phyloP scores from a whole-genome alignment of 2,113 vertebrate genomes.

The Vombatus ursinus region DNA sequence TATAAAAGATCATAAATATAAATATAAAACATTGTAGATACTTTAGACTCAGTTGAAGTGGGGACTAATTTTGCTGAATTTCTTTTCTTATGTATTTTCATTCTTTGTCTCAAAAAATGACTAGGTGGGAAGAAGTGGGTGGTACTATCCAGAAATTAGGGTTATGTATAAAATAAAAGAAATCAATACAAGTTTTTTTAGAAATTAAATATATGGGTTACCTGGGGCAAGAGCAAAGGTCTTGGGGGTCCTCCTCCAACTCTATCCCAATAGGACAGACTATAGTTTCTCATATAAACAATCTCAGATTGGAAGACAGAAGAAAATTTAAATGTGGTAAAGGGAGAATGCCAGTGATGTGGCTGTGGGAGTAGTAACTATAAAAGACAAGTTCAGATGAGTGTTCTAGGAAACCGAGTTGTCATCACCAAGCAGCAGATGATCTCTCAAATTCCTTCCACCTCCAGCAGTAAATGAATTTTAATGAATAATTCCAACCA shows the following conservation, averaged over 20 bases:
- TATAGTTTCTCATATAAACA: not conserved
- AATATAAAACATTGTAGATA: not conserved
- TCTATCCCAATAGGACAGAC: not conserved
- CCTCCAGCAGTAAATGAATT: not conserved
- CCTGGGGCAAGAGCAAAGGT: not conserved
- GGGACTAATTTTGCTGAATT: not conserved
- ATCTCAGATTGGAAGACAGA: not conserved
- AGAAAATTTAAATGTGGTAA: not conserved
- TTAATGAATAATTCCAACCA: not conserved
- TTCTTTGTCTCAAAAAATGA: not conserved
- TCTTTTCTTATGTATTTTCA: not conserved
- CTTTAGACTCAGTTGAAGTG: not conserved
- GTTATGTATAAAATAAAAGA: not conserved
- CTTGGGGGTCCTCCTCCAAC: not conserved
- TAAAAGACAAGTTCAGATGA: not conserved
- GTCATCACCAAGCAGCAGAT: not conserved
- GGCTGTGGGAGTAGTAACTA: not conserved
- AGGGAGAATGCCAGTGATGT: not conserved
- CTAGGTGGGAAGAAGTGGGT: not conserved
- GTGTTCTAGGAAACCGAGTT: not conserved
- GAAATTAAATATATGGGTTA: not conserved
- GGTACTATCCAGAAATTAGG: not conserved
- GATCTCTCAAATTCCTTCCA: not conserved
- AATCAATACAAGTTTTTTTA: not conserved
- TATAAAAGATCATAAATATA: not conserved